A percentile compares a stretch with the other conserved stretches of the same genome.
These are phyloP conservation scores for Eciton burchellii DNA, from an alignment of 1,140 invertebrate species.

Conservation along the genomic window DNA sequence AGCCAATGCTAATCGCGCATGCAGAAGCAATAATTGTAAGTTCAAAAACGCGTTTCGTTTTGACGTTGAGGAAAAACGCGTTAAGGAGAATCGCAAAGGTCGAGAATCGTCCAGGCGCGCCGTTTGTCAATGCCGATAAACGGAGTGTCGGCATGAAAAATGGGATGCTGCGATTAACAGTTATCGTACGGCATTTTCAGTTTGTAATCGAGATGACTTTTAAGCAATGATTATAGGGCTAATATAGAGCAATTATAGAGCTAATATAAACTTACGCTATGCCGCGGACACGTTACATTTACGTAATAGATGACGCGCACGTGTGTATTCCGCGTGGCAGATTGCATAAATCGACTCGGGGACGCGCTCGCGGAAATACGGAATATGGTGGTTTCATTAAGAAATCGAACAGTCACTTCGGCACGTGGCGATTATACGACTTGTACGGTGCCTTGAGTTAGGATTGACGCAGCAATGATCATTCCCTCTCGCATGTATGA, in stretches of 20 bases:
- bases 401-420: constrained; percentile 41
- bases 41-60: constrained; percentile 2
- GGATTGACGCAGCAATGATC: background rate
- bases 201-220: constrained; percentile 2
- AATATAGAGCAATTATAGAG: no score
- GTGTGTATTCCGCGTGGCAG: constrained; percentile 33
- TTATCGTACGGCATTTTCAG: background rate
- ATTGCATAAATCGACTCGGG: constrained; percentile 6
- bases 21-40: constrained; percentile 3
- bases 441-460: background rate
- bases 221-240: background rate
- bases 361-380: constrained; percentile 42
- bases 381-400: constrained; percentile 27
- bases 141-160: background rate
- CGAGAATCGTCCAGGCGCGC: background rate
- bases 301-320: constrained; percentile 27
- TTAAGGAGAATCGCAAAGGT: background rate
- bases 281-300: background rate
- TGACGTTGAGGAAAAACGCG: background rate
- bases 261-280: no score
- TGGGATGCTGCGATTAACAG: background rate
- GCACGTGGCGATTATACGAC: background rate
- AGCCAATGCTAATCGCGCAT: constrained; percentile 41
- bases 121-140: background rate
- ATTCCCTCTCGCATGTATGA: background rate